Evolutionary conservation across 2,888 invertebrate genomes (phyloP).

Genomic region (Scaptomyza reducta): DNA sequence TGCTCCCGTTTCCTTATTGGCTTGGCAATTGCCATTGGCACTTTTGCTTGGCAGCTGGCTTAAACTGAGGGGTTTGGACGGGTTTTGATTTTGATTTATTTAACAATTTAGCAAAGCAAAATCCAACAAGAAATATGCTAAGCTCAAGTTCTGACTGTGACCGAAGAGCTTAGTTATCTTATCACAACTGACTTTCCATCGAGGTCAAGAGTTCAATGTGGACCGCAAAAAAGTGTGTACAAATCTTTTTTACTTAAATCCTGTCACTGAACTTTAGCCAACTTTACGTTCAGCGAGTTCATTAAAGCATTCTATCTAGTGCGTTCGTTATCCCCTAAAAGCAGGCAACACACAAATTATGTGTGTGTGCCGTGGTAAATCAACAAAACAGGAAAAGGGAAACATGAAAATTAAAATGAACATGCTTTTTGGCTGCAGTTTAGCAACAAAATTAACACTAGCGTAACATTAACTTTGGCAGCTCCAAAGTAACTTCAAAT

Average conservation of each 20-base stretch:
- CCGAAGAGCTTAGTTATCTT: constrained; percentile 20
- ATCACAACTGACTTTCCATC: background rate
- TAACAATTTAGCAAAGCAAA: constrained; percentile 72
- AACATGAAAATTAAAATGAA: constrained; percentile 49
- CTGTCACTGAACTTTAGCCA: background rate
- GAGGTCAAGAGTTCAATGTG: constrained; percentile 44
- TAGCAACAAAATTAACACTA: constrained; percentile 63
- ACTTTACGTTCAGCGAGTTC: background rate
- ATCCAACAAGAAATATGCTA: constrained; percentile 45
- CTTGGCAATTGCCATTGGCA: constrained; percentile 67
- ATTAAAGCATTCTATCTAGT: background rate
- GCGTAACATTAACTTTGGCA: constrained; percentile 37
- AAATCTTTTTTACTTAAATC: constrained; percentile 5
- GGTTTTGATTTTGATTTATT: constrained; percentile 72
- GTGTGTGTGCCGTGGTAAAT: constrained; percentile 21
- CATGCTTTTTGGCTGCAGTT: constrained; percentile 56
- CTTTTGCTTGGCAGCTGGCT: constrained; percentile 67
- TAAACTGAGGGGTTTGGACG: constrained; percentile 18
- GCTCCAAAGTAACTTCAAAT: constrained; percentile 30
- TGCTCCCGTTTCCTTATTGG: constrained; percentile 27
- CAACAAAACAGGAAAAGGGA: constrained; percentile 19
- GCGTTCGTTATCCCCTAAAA: background rate
- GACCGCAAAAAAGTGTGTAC: constrained; percentile 3
- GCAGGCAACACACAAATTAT: constrained; percentile 10
- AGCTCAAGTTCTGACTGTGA: constrained; percentile 55